Evolutionary conservation across 2,797 vertebrate species (phyloP).

Genomic region (Picus viridis): DNA sequence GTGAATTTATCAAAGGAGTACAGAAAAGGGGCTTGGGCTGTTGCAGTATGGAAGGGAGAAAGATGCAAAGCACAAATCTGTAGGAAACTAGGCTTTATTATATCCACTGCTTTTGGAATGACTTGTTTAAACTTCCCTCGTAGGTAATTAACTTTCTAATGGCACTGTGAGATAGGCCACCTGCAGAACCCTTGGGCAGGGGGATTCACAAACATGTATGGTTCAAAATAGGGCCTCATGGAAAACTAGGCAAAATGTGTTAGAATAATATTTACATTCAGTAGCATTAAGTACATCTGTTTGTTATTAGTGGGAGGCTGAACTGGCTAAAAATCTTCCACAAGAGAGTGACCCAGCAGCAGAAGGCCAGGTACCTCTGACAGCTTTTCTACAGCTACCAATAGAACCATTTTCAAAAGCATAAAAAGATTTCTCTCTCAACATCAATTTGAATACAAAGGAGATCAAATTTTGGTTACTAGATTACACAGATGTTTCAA

Average conservation of each 20-base stretch:
- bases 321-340: slow-evolving; percentile 66
- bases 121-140: slow-evolving; percentile 71
- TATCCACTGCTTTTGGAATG: slow-evolving; percentile 66
- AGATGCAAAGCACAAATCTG: slow-evolving; percentile 57
- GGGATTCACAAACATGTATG: slow-evolving; percentile 58
- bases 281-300: slow-evolving; percentile 75
- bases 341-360: slow-evolving; percentile 64
- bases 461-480: background rate
- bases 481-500: background rate
- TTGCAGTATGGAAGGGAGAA: background rate
- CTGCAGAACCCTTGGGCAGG: slow-evolving; percentile 64
- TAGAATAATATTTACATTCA: slow-evolving; percentile 76
- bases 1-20: slow-evolving; percentile 35
- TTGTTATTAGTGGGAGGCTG: slow-evolving; percentile 69
- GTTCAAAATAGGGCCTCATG: slow-evolving; percentile 65
- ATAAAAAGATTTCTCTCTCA: background rate
- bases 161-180: slow-evolving; percentile 70
- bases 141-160: slow-evolving; percentile 73
- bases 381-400: slow-evolving; percentile 64
- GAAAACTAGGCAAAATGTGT: slow-evolving; percentile 66
- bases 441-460: background rate
- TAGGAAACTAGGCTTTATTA: slow-evolving; percentile 67
- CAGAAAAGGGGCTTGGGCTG: slow-evolving; percentile 21
- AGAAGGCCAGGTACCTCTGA: slow-evolving; percentile 67
- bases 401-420: slow-evolving; percentile 6